These are phyloP conservation scores for Chloromyia formosa DNA, from an alignment of 2,888 invertebrate species.

Conservation along the genomic window DNA sequence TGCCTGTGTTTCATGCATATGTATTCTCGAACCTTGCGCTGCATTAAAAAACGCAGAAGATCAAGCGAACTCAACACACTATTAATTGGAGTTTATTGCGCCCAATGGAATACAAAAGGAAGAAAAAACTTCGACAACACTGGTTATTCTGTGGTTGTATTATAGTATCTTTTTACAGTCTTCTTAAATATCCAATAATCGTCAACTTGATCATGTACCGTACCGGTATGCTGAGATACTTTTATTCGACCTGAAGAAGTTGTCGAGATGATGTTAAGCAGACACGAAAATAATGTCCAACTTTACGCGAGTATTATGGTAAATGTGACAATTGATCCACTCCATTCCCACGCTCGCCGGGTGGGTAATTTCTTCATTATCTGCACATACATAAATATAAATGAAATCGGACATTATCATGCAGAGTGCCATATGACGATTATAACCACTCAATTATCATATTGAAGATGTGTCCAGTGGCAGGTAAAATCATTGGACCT, in stretches of 20 bases:
- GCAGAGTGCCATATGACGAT: slow-evolving; percentile 39
- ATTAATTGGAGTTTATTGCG: too few species aligned
- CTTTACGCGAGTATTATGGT: not conserved
- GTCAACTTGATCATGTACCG: not conserved
- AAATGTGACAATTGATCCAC: slow-evolving; percentile 16
- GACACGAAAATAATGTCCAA: not conserved
- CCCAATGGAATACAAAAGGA: too few species aligned
- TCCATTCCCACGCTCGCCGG: slow-evolving; percentile 22
- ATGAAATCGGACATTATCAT: slow-evolving; percentile 21
- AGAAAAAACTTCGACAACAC: too few species aligned
- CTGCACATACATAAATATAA: too few species aligned
- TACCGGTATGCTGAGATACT: too few species aligned
- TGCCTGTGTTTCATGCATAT: too few species aligned
- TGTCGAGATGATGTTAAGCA: not conserved
- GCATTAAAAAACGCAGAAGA: too few species aligned
- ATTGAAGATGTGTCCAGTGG: slow-evolving; percentile 17
- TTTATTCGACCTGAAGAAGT: slow-evolving; percentile 2
- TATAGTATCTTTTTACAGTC: too few species aligned
- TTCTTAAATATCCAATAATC: not conserved
- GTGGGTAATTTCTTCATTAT: slow-evolving; percentile 3
- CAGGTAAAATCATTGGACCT: slow-evolving; percentile 29
- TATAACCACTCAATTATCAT: slow-evolving; percentile 39
- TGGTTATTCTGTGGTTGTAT: too few species aligned
- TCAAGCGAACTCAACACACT: too few species aligned
- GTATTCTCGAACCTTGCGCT: too few species aligned